A percentile compares a stretch with the other conserved stretches of the same genome.
These are phyloP conservation scores for Dendrocincla tyrannina DNA, from an alignment of 2,797 vertebrate species.

Conservation along the genomic window DNA sequence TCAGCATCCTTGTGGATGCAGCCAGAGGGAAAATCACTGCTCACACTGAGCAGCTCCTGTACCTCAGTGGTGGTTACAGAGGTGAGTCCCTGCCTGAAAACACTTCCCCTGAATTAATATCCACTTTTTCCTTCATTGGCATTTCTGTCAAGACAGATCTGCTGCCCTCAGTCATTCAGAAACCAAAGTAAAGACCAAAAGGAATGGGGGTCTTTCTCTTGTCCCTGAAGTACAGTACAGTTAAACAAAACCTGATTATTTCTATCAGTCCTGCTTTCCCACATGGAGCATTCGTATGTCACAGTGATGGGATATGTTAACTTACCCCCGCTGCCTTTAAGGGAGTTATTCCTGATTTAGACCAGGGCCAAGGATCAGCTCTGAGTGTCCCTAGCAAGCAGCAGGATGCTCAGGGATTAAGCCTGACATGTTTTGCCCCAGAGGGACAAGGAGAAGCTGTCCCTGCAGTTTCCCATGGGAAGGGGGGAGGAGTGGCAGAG, in stretches of 20 bases:
- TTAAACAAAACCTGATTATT: not conserved
- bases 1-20: not conserved
- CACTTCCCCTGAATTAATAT: not conserved
- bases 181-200: not conserved
- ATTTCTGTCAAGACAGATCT: not conserved
- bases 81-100: not conserved
- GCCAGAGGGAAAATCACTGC: not conserved
- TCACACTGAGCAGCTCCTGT: accelerated
- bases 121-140: not conserved
- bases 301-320: accelerated
- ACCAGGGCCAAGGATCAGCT: not conserved
- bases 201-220: not conserved
- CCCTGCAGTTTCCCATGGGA: conserved; percentile 24
- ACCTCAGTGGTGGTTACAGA: not conserved
- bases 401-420: conserved; percentile 1
- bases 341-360: not conserved
- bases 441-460: conserved; percentile 24
- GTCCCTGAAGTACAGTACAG: not conserved
- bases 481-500: not conserved
- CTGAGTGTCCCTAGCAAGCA: not conserved
- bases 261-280: not conserved
- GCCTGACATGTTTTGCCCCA: not conserved
- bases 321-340: not conserved
- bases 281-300: accelerated
- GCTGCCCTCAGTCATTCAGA: not conserved